These are phyloP conservation scores for Enteromius viviparus DNA, from an alignment of 2,797 vertebrate species.

Conservation along the genomic window DNA sequence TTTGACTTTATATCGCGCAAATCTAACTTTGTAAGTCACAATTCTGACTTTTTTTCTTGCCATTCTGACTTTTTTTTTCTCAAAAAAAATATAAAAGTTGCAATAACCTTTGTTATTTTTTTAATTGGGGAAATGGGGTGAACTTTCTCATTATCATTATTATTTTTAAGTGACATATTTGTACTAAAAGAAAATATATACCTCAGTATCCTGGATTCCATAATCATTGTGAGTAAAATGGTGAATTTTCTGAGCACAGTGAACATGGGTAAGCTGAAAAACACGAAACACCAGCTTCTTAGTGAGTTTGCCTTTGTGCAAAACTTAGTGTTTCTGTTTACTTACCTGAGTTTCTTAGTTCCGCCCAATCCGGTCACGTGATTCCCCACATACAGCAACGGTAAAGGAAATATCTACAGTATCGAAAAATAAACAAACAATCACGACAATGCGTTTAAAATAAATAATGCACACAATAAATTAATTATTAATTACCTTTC, in stretches of 20 bases:
- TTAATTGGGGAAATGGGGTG: not conserved
- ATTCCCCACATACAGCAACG: constrained; percentile 89
- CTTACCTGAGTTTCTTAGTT: constrained; percentile 92
- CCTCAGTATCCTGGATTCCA: constrained; percentile 88
- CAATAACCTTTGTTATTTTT: no score
- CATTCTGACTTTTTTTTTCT: no score
- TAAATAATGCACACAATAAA: not conserved
- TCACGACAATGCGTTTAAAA: not conserved
- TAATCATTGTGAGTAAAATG: constrained; percentile 89
- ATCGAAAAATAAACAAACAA: not conserved
- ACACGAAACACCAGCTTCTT: constrained; percentile 27
- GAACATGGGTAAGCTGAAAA: constrained; percentile 93
- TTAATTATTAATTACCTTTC: constrained; percentile 77
- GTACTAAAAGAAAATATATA: constrained; percentile 58
- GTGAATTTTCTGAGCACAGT: constrained; percentile 94
- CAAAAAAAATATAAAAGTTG: no score
- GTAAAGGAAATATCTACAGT: constrained; percentile 89
- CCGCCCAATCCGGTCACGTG: constrained; percentile 91
- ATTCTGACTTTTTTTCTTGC: no score
- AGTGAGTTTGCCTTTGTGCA: not conserved
- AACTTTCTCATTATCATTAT: not conserved
- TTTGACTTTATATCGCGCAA: no score
- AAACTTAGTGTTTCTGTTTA: not conserved
- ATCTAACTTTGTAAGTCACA: no score
- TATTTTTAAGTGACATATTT: not conserved